Percentiles rank a stretch among this genome's conserved stretches.
Evolutionary conservation across 1,140 invertebrate genomes (phyloP).

Genomic region (Solenopsis invicta): DNA sequence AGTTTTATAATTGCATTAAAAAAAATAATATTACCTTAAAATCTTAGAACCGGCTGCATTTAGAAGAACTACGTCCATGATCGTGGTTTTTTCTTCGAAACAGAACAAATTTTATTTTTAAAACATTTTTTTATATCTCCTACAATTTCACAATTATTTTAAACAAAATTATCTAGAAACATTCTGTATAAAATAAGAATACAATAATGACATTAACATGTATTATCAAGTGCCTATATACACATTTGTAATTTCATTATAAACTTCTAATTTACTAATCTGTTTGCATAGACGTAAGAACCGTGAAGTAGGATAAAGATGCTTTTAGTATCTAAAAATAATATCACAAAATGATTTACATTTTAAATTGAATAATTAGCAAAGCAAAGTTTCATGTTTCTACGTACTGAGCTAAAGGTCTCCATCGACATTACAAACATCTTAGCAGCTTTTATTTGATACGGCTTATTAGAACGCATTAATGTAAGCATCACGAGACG

Average conservation of each 20-base stretch:
- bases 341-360: background rate
- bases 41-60: too few relatives aligned
- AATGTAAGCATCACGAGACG: conserved; percentile 65
- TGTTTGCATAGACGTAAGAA: conserved; percentile 29
- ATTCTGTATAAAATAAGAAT: too few relatives aligned
- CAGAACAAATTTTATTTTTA: too few relatives aligned
- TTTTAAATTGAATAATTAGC: background rate
- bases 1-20: too few relatives aligned
- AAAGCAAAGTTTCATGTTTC: background rate
- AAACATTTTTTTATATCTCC: too few relatives aligned
- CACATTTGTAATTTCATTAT: background rate
- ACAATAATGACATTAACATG: too few relatives aligned
- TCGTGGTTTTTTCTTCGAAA: too few relatives aligned
- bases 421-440: conserved; percentile 69
- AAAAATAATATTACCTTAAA: too few relatives aligned
- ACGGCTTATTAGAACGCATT: conserved; percentile 61
- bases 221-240: too few relatives aligned
- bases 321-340: conserved; percentile 31
- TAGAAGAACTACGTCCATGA: too few relatives aligned
- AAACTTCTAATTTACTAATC: background rate
- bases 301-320: background rate
- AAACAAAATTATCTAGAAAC: too few relatives aligned
- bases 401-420: conserved; percentile 70
- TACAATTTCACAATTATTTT: too few relatives aligned
- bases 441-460: conserved; percentile 68